Percentiles rank a stretch among this genome's conserved stretches.
Conservation (phyloP, 2,888 invertebrate species). For the Lepidocyrtinus sp. region DNA sequence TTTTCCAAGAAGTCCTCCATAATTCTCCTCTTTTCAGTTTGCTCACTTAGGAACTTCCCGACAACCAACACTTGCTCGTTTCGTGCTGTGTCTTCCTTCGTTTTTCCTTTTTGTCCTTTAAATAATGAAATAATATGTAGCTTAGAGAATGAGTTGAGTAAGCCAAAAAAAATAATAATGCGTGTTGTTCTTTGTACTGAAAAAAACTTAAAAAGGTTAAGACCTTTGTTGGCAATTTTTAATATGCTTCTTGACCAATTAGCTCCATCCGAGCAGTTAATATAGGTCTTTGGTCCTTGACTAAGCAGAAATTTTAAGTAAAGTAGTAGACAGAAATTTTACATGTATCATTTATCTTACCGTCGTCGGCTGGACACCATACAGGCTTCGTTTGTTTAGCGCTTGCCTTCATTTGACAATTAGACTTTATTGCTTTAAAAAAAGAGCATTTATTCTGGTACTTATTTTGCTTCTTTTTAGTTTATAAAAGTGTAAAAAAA, state of each 20-base stretch:
- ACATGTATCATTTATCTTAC: too few relatives aligned
- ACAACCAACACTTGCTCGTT: constrained; percentile 47
- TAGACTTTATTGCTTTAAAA: not conserved
- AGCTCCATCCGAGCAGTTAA: too few relatives aligned
- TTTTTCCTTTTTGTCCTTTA: constrained; percentile 37
- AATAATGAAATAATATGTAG: constrained; percentile 37
- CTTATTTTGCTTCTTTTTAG: too few relatives aligned
- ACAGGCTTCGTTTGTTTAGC: too few relatives aligned
- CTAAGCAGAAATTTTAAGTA: not conserved
- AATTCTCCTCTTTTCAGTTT: constrained; percentile 42
- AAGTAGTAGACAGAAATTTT: too few relatives aligned
- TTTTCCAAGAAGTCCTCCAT: constrained; percentile 58
- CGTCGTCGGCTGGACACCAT: too few relatives aligned
- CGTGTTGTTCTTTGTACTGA: not conserved
- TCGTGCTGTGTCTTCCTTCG: constrained; percentile 43
- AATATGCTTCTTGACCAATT: too few relatives aligned
- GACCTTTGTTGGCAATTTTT: not conserved
- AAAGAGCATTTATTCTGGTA: too few relatives aligned
- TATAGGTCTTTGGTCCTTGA: too few relatives aligned
- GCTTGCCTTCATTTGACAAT: not conserved
- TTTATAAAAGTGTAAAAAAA: too few relatives aligned
- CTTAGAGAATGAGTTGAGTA: not conserved
- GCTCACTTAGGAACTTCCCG: constrained; percentile 53
- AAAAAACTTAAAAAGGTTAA: not conserved
- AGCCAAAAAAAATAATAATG: not conserved